A percentile compares a stretch with the other conserved stretches of the same genome.
Conservation (phyloP, 2,797 vertebrate genomes). For the Falco naumanni region DNA sequence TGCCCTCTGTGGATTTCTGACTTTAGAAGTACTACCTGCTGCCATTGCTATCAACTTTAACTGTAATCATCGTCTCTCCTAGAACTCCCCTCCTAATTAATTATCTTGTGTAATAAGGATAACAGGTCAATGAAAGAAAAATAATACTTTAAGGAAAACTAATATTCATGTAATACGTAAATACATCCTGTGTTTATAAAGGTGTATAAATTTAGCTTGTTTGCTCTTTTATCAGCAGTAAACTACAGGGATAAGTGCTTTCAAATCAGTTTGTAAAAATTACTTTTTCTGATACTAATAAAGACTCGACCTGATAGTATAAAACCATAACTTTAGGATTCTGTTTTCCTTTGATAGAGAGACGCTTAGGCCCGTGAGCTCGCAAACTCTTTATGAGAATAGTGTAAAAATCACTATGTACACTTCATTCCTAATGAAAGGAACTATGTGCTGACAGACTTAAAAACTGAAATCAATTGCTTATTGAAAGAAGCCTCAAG, state of each 20-base stretch:
- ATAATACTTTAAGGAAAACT: neutral
- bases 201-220: neutral
- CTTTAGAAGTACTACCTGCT: neutral
- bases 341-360: neutral
- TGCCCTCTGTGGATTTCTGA: neutral
- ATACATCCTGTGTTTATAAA: neutral
- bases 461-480: neutral
- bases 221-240: neutral
- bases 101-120: neutral
- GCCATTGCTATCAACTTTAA: neutral
- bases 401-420: neutral
- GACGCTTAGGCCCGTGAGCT: neutral
- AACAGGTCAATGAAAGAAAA: neutral
- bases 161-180: neutral
- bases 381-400: neutral
- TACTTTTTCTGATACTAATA: neutral
- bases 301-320: neutral
- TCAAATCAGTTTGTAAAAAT: neutral
- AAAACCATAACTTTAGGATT: neutral
- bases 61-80: neutral
- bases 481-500: slow-evolving; percentile 1
- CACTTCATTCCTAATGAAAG: neutral
- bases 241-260: neutral
- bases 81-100: neutral
- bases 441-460: neutral